Evolutionary conservation across 2,888 invertebrate species (phyloP).

Genomic region (Sisyra terminalis): DNA sequence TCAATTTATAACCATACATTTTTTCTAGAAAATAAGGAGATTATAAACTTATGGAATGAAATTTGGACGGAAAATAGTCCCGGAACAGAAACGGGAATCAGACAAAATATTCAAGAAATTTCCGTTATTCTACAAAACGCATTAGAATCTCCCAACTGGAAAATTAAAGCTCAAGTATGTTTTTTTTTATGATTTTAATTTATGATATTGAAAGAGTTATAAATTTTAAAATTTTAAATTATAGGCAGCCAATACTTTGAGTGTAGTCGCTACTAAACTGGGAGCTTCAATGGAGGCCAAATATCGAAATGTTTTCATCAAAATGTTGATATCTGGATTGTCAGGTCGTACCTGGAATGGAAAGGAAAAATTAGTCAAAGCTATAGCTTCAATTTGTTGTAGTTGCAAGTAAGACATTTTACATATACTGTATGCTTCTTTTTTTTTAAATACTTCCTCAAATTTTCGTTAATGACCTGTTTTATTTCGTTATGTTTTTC

Average conservation of each 20-base stretch:
- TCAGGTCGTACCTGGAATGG: constrained; percentile 80
- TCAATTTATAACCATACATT: no score
- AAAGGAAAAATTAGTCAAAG: constrained; percentile 67
- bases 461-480: constrained; percentile 4
- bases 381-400: constrained; percentile 53
- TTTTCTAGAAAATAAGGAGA: constrained; percentile 36
- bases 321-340: constrained; percentile 49
- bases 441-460: neutral
- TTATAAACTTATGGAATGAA: constrained; percentile 67
- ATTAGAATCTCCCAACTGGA: constrained; percentile 74
- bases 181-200: no score
- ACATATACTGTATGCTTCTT: no score
- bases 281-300: constrained; percentile 44
- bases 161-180: constrained; percentile 59
- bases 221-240: constrained; percentile 2
- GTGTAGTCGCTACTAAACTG: constrained; percentile 59
- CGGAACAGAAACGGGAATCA: constrained; percentile 70
- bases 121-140: constrained; percentile 50
- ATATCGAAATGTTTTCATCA: constrained; percentile 45
- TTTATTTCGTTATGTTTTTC: no score
- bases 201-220: no score
- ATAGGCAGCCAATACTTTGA: constrained; percentile 64
- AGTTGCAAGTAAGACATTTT: constrained; percentile 43
- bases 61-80: constrained; percentile 80
- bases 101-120: constrained; percentile 56